Evolutionary conservation across 92 coral and sea anemone species (phyloP).

Genomic region (Phenganax marumi): DNA sequence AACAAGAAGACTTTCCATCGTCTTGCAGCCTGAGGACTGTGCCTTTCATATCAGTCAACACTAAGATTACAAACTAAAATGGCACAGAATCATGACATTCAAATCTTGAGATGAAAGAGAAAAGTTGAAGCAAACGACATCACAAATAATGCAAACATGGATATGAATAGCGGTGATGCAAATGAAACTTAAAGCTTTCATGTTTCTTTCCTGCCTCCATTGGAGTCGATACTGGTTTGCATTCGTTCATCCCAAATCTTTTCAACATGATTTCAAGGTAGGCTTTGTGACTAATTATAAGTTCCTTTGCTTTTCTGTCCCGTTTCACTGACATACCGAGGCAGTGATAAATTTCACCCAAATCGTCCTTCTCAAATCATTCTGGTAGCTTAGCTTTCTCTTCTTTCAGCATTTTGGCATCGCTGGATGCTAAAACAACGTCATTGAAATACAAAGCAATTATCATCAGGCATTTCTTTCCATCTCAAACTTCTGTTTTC

Average conservation of each 20-base stretch:
- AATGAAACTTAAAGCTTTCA: too few relatives aligned
- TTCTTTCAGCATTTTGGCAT: slow-evolving; percentile 19
- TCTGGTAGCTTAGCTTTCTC: slow-evolving; percentile 2
- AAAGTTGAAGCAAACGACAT: too few relatives aligned
- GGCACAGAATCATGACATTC: too few relatives aligned
- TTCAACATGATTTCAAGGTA: slow-evolving; percentile 16
- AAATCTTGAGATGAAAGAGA: too few relatives aligned
- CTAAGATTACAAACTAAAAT: too few relatives aligned
- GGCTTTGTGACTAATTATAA: slow-evolving; percentile 28
- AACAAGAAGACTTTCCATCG: too few relatives aligned
- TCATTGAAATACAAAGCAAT: slow-evolving; percentile 15
- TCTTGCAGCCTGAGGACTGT: too few relatives aligned
- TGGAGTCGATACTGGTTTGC: too few relatives aligned
- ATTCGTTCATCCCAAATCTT: slow-evolving; percentile 12
- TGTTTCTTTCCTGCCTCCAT: too few relatives aligned
- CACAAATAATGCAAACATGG: too few relatives aligned
- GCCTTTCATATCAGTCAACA: too few relatives aligned
- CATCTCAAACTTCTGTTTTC: background rate
- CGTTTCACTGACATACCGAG: slow-evolving; percentile 18
- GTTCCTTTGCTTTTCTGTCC: slow-evolving; percentile 1
- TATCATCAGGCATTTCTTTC: slow-evolving; percentile 1
- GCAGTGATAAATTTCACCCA: background rate
- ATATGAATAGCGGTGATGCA: too few relatives aligned
- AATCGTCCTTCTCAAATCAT: background rate
- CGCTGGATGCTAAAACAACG: slow-evolving; percentile 14